Conservation (phyloP, 2,797 vertebrate genomes). For the Stomatorhinus walkeri region DNA sequence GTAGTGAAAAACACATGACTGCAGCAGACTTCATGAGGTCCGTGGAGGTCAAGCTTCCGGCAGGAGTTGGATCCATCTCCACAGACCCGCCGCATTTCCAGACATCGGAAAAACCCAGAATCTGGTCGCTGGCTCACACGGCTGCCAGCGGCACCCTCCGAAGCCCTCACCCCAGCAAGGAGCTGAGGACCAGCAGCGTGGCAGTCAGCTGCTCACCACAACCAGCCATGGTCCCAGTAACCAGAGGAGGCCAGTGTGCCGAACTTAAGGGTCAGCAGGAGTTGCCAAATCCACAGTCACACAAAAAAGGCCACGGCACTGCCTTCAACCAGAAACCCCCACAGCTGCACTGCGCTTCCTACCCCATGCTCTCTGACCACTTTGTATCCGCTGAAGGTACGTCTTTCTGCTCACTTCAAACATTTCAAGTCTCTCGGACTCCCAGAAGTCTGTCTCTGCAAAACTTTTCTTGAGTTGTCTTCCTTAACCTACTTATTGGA, state of each 20-base stretch:
- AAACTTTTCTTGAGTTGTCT: neutral
- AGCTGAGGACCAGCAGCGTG: slow-evolving; percentile 53
- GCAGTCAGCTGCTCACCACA: slow-evolving; percentile 60
- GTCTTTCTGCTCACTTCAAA: neutral
- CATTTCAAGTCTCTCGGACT: neutral
- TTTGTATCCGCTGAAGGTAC: slow-evolving; percentile 77
- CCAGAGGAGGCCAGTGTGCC: slow-evolving; percentile 49
- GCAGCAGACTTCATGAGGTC: slow-evolving; percentile 60
- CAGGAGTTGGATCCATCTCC: slow-evolving; percentile 32
- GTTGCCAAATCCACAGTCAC: slow-evolving; percentile 46
- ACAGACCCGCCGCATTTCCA: slow-evolving; percentile 62
- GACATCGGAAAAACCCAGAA: slow-evolving; percentile 72
- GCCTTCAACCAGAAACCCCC: slow-evolving; percentile 69
- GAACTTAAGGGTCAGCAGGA: slow-evolving; percentile 54
- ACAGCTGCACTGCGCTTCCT: slow-evolving; percentile 71
- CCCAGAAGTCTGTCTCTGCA: neutral
- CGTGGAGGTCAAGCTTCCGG: slow-evolving; percentile 44
- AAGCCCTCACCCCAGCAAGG: slow-evolving; percentile 47
- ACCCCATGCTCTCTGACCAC: slow-evolving; percentile 65
- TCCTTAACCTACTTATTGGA: neutral
- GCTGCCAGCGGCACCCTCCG: slow-evolving; percentile 65
- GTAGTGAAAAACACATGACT: slow-evolving; percentile 51
- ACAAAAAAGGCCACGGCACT: slow-evolving; percentile 67
- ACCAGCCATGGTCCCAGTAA: slow-evolving; percentile 44
- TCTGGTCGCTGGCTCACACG: slow-evolving; percentile 88